Evolutionary conservation across 2,888 invertebrate species (phyloP), one percentile per base, ranked within the genome.

Genomic region (Raillietiella orientalis): DNA sequence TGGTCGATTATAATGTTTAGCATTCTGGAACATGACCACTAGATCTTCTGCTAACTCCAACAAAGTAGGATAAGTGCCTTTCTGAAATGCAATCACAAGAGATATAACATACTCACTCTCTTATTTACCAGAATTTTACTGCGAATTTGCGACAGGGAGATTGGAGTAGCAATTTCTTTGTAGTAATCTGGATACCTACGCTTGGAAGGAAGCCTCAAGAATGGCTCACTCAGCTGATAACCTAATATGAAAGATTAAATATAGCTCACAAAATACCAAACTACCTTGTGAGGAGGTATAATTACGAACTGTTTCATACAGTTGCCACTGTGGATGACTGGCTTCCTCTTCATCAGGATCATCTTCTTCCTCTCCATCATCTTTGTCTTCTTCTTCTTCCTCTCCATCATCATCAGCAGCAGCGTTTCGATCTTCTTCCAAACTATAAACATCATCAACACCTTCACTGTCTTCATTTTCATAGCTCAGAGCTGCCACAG

Each of bases 1-100:
- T 25, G 66, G 59, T 23, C 66, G 52, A 46, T 77, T 79, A 43
- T 79, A 82, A 38, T 66, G 65, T 43, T 71, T 74, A 8, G 93
- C 93, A 49, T 96, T 96, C 42, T 84, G 79, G 45, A 93, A 77
- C 66, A 93, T 79, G 25, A 84, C 62, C 41, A 79, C 82, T 54
- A 96, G 59, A 43, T 96, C 93, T 1, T 69, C 69, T 1, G 82
- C 75, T 21, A 93, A 63, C 44, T 84, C 77, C 15, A 67, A 69
- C 2, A 84, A 54, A 8, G 69, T 72, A 0, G 66, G 66, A 42
- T 79, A 82, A 35, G 60, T 62, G 14, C 70, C 70, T 34, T 62
- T 63, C 38, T 56, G 34, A 5, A 44, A 39, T 29, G 32, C 30
- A 8, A 6, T 8, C 6, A n/a, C 6, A 17, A 17, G n/a, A 17